Evolutionary conservation across 2,888 invertebrate genomes (phyloP), one percentile per base, ranked within the genome.

Genomic region (Leptodirus hochenwartii): DNA sequence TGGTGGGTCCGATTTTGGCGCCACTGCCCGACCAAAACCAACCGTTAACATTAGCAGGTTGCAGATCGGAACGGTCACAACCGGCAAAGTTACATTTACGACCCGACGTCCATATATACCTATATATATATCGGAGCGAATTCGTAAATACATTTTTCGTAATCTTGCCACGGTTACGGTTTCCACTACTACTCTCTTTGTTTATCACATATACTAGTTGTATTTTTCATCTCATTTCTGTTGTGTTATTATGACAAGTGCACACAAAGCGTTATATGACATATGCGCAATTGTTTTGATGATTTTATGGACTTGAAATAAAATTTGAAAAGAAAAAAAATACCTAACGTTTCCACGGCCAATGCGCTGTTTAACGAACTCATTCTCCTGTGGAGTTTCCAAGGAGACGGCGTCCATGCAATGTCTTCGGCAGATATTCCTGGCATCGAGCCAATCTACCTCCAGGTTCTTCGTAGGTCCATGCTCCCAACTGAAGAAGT

Each of bases 11-110:
- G 49, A 87, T 81, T 61, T 87, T 87, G 37, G 79, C 85, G 16
- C 87, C 87, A 5, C 85, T 85, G 39, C 85, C 87, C 4, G 82
- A 84, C 87, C 87, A 88, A 68, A 88, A 88, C 87, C 87, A 88
- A 32, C 82, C 82, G 54, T 81, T 79, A 41, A 79, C 68, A 49
- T 78, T 79, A 36, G 79, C 70, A n/a, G 82, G 82, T 56, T 80
- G 79, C 45, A 82, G 59, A 55, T 82, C 82, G 27, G 73, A 57
- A 31, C 82, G 65, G 56, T 80, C 79, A 54, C 82, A 88, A 22
- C 87, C 87, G 36, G 82, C 82, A 51, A 88, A 88, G 58, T 88
- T 87, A 49, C 87, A 88, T 54, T 87, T 85, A 38, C 87, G 72
- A 2, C 87, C 87, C 6, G 84, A 84, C 2, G 85, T 87, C 87